Base-by-base conservation (phyloP, 2,797 vertebrate genomes). In the Poecilia wingei region DNA sequence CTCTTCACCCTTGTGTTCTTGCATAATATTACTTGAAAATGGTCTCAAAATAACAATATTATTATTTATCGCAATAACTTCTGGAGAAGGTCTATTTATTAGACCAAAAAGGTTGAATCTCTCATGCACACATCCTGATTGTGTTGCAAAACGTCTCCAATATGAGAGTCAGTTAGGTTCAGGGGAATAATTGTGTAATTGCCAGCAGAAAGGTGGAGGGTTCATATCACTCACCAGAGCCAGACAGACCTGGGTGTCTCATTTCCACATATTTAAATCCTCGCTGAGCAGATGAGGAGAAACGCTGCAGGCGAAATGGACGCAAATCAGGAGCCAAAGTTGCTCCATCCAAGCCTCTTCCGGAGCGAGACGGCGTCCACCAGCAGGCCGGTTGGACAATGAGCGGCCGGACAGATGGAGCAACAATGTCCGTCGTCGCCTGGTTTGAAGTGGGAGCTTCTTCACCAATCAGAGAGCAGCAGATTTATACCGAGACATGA, bases 341-440 rank as follows among this genome's bases (percentile, higher is more conserved):
- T 61, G n/a, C 80, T 68, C n/a, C 68, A 78, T 80, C 84, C 72
- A 45, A 69, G 39, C 66, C 14, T 20, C 41, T 70, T 70, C 41
- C 25, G 14, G 43, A 16, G 68, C 33, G 36, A 68, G 36, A 25
- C 3, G 33, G 33, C 16, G 61, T 36, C 7, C 33, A 36, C 33
- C 16, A 64, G 61, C 66, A 43, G 39, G 66, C 66, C 25, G 66
- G 39, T 92, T 89, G 91, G 87, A 95, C 94, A 95, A 95, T 95
- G 94, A 94, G 93, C 73, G 74, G 84, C 86, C 82, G 88, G 95
- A 93, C 95, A 96, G 95, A 96, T 96, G 95, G 95, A 94, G 68
- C 92, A 85, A 94, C 95, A 95, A 95, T 94, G 93, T 94, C 91
- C 86, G 89, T 91, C 91, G 80, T 91, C 91, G 83, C 89, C 88